Conservation (phyloP, 2,888 invertebrate species). For the Hyles lineata region DNA sequence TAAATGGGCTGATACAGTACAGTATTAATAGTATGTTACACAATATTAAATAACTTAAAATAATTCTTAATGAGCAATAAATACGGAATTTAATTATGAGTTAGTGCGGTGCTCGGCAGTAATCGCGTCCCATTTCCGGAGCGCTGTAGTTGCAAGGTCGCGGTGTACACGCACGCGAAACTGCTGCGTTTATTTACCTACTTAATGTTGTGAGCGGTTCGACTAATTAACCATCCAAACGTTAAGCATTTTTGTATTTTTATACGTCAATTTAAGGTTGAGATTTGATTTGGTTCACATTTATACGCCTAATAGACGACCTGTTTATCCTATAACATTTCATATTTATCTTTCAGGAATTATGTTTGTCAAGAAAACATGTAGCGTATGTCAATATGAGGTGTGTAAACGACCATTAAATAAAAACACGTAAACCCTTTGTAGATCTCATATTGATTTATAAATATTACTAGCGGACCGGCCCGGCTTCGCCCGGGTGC, state of each 20-base stretch:
- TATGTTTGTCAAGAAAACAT: too few relatives aligned
- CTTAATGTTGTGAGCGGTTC: background rate
- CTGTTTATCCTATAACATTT: too few relatives aligned
- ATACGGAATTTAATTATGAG: background rate
- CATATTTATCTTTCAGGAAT: too few relatives aligned
- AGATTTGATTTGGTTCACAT: background rate
- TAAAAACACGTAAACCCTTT: too few relatives aligned
- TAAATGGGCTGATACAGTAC: too few relatives aligned
- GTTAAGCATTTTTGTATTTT: background rate
- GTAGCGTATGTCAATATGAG: too few relatives aligned
- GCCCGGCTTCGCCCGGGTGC: too few relatives aligned
- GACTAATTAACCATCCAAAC: background rate
- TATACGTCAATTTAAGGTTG: background rate
- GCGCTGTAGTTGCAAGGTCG: constrained; percentile 27
- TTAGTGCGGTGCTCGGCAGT: constrained; percentile 5
- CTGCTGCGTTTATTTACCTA: constrained; percentile 9
- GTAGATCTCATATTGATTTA: too few relatives aligned
- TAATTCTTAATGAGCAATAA: background rate
- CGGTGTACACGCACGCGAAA: constrained; percentile 25
- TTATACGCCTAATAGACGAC: background rate
- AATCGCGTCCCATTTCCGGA: constrained; percentile 6
- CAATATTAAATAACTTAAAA: background rate
- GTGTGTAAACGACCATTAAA: too few relatives aligned
- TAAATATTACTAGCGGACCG: too few relatives aligned
- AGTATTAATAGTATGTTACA: background rate